These are phyloP conservation scores for Corydoras sp. DNA, from an alignment of 2,113 vertebrate genomes.

Conservation along the genomic window DNA sequence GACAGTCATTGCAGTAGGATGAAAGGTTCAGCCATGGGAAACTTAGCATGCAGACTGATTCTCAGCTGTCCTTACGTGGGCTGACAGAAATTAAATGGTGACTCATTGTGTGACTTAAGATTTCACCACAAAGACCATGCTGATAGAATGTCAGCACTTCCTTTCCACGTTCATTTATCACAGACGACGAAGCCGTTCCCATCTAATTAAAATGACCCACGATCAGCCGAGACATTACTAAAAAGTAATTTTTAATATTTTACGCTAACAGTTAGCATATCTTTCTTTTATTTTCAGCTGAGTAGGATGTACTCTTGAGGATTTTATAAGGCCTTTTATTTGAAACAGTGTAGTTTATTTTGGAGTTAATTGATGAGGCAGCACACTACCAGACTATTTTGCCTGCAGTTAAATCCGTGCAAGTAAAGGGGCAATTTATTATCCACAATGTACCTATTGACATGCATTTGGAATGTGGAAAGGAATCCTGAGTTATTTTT, in stretches of 20 bases:
- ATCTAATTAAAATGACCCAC: neutral
- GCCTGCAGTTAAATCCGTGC: too few species aligned
- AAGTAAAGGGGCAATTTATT: too few species aligned
- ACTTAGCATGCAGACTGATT: slow-evolving; percentile 68
- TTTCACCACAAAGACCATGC: slow-evolving; percentile 16
- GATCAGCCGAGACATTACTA: slow-evolving; percentile 8
- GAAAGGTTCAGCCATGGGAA: slow-evolving; percentile 55
- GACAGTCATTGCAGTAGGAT: slow-evolving; percentile 65
- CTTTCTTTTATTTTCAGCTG: too few species aligned
- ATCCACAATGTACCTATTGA: too few species aligned
- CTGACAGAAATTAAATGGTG: slow-evolving; percentile 55
- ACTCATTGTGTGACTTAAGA: slow-evolving; percentile 49
- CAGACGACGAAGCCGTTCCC: neutral
- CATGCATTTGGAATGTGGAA: too few species aligned
- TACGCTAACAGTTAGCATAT: slow-evolving; percentile 2
- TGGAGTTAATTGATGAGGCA: too few species aligned
- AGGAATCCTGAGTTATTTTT: too few species aligned
- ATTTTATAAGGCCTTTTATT: too few species aligned
- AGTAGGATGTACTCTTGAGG: too few species aligned
- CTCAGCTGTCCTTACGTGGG: slow-evolving; percentile 54
- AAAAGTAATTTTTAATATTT: neutral
- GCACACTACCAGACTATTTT: too few species aligned
- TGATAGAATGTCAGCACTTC: slow-evolving; percentile 17
- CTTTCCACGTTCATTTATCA: slow-evolving; percentile 24
- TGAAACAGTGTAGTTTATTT: too few species aligned